phyloP scores from a whole-genome alignment of 2,888 invertebrate genomes.

The Syritta pipiens region DNA sequence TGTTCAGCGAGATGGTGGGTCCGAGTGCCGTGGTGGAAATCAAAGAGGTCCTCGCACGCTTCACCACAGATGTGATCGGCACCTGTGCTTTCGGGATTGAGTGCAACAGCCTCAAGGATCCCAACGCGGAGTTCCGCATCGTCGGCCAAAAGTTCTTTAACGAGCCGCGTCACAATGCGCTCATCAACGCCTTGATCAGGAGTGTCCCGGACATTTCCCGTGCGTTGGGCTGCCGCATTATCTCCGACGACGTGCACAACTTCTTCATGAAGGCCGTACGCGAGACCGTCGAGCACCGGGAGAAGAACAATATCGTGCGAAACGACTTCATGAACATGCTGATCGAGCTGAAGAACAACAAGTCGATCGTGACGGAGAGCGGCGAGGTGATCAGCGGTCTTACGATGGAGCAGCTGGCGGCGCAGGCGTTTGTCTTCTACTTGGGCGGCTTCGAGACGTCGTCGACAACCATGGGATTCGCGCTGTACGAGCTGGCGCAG shows the following conservation, averaged over 20 bases:
- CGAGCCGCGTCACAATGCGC: slow-evolving; percentile 53
- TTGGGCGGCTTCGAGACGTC: slow-evolving; percentile 81
- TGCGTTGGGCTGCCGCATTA: slow-evolving; percentile 70
- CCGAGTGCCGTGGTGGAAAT: slow-evolving; percentile 74
- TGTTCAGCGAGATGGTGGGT: slow-evolving; percentile 70
- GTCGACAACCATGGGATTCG: slow-evolving; percentile 79
- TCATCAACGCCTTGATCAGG: slow-evolving; percentile 48
- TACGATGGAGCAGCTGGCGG: slow-evolving; percentile 79
- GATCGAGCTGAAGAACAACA: slow-evolving; percentile 76
- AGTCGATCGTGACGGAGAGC: slow-evolving; percentile 71
- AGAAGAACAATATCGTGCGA: slow-evolving; percentile 75
- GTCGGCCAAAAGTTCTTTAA: slow-evolving; percentile 72
- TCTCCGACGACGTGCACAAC: slow-evolving; percentile 72
- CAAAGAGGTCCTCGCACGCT: slow-evolving; percentile 78
- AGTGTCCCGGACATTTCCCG: slow-evolving; percentile 72
- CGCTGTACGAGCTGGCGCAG: slow-evolving; percentile 80
- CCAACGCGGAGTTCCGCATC: slow-evolving; percentile 76
- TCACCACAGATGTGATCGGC: slow-evolving; percentile 81
- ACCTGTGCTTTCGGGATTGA: slow-evolving; percentile 80
- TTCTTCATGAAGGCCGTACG: slow-evolving; percentile 76
- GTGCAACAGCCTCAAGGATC: slow-evolving; percentile 78
- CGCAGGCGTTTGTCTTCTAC: slow-evolving; percentile 82
- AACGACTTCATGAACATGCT: slow-evolving; percentile 81
- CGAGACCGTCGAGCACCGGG: slow-evolving; percentile 77
- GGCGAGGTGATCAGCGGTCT: slow-evolving; percentile 66